Evolutionary conservation across 2,888 invertebrate species (phyloP).

Genomic region (Neoascia interrupta): DNA sequence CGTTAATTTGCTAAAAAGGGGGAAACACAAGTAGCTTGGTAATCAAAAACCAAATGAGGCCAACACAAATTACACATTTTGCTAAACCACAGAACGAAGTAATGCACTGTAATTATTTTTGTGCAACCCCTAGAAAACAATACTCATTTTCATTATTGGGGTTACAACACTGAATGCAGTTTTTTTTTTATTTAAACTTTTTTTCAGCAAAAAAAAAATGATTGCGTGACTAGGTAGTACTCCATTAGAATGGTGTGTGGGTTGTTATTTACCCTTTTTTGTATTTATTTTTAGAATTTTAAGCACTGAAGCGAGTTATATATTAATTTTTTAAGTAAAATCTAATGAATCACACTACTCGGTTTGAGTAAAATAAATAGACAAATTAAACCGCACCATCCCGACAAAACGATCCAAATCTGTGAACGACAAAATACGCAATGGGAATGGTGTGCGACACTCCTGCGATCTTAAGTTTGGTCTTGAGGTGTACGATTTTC

Average conservation of each 20-base stretch:
- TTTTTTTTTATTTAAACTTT: constrained; percentile 24
- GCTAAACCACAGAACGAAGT: background rate
- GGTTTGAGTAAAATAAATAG: background rate
- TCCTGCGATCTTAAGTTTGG: constrained; percentile 43
- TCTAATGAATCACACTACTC: constrained; percentile 32
- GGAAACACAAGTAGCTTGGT: background rate
- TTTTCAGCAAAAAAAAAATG: background rate
- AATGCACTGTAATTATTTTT: constrained; percentile 45
- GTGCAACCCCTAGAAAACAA: constrained; percentile 49
- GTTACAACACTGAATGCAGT: constrained; percentile 25
- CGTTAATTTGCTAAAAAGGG: background rate
- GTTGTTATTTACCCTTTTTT: constrained; percentile 44
- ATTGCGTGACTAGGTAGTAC: constrained; percentile 49
- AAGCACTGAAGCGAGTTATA: constrained; percentile 34
- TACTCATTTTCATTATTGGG: constrained; percentile 46
- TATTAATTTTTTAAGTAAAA: background rate
- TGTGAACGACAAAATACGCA: constrained; percentile 51
- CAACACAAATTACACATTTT: constrained; percentile 11
- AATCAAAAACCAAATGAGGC: background rate
- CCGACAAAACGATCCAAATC: constrained; percentile 43
- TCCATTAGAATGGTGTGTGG: constrained; percentile 9
- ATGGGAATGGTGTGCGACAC: constrained; percentile 44
- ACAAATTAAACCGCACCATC: constrained; percentile 14
- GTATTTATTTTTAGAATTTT: constrained; percentile 28
- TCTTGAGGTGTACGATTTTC: constrained; percentile 44